Evolutionary conservation across 2,888 invertebrate species (phyloP).

Genomic region (Heliconius hortense): DNA sequence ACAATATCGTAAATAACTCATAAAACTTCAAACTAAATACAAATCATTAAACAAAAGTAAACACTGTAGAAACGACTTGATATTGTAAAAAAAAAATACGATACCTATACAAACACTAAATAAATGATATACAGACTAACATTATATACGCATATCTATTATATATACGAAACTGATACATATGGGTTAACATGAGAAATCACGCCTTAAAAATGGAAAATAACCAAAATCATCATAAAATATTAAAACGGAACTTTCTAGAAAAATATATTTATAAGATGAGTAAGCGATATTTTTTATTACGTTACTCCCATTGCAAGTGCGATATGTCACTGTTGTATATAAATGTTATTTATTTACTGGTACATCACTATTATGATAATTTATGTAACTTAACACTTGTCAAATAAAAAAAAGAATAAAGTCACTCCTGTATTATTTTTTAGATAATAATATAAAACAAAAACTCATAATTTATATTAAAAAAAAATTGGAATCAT

Average conservation of each 20-base stretch:
- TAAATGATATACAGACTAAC: not conserved
- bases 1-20: conserved; percentile 29
- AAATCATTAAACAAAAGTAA: conserved; percentile 11
- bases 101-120: conserved; percentile 12
- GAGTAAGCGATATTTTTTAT: not conserved
- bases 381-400: not conserved
- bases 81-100: not conserved
- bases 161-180: not conserved
- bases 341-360: not conserved
- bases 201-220: not conserved
- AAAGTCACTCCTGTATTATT: not conserved
- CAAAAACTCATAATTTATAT: not conserved
- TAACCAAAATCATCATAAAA: not conserved
- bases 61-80: conserved; percentile 11
- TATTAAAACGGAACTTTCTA: not conserved
- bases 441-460: not conserved
- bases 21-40: conserved; percentile 8
- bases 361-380: not conserved
- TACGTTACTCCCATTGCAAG: not conserved
- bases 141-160: not conserved
- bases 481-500: not conserved
- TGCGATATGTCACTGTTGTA: not conserved
- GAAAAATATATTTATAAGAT: not conserved
- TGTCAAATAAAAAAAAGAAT: not conserved
- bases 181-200: not conserved